Base-by-base conservation (phyloP, 2,888 invertebrate species). In the Apamea epomidion region DNA sequence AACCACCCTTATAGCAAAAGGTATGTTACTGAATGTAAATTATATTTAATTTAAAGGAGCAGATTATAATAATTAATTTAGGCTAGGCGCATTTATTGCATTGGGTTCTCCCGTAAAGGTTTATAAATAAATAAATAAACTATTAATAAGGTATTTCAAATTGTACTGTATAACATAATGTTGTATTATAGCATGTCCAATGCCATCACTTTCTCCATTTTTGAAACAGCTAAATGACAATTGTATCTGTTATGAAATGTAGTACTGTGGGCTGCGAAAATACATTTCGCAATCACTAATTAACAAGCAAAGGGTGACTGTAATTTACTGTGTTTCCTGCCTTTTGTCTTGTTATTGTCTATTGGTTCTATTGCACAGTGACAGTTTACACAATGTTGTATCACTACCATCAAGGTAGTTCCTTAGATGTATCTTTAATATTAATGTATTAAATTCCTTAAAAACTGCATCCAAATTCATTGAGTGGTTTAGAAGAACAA, bases 271-370 rank as follows among this genome's bases (percentile, higher is more conserved):
- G 6, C 81, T 81, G 25, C 62, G 37, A 81, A 69, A 81, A 81
- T 70, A 64, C 81, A 81, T 81, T 81, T 82, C 62, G 62, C 71
- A 82, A 82, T 76, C 37, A 62, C 18, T 45, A 60, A 76, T 60
- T 76, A 54, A 62, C 42, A 25, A 45, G 18, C 60, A 32, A 45
- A 70, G 58, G 51, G 71, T 54, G 54, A 65, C 69, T 58, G 16
- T 45, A 37, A 64, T 54, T 80, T 32, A 37, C 37, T 51, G 32
- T 32, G 42, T 21, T 82, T 82, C 82, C 82, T 82, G 76, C 25
- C 69, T 71, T 45, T 82, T 81, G 82, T 82, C 58, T 68, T 68
- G 32, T 64, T 21, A 37, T 69, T 16, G 37, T 51, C 69, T 64
- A 81, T 75, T 32, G 62, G 25, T 18, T 70, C 68, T 58, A 51